Evolutionary conservation across 1,140 invertebrate species (phyloP).

Genomic region (Diachasma alloeum): DNA sequence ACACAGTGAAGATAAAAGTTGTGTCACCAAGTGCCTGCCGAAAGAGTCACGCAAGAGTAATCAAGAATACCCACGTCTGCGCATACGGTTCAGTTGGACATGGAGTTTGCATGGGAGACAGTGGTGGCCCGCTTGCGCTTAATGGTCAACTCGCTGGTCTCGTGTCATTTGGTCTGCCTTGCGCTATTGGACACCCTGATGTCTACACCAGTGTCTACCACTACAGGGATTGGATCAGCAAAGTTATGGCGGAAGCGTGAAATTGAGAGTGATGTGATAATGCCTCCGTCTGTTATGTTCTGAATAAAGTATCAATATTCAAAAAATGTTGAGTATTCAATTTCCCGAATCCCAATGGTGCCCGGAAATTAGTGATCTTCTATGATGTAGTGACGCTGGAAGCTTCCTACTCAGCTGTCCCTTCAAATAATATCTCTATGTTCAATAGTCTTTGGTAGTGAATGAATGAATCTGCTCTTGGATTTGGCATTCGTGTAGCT

Average conservation of each 20-base stretch:
- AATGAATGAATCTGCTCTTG: too few species aligned
- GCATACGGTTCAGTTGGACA: slow-evolving; percentile 1
- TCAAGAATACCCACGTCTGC: slow-evolving; percentile 8
- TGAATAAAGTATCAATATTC: neutral
- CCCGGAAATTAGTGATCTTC: too few species aligned
- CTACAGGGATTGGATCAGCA: slow-evolving; percentile 54
- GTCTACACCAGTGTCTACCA: slow-evolving; percentile 64
- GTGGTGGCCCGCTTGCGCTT: neutral
- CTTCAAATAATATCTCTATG: too few species aligned
- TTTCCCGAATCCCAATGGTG: too few species aligned
- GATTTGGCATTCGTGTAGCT: too few species aligned
- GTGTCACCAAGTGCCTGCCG: slow-evolving; percentile 6
- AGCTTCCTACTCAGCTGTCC: too few species aligned
- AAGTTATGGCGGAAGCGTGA: neutral
- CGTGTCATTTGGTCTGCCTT: slow-evolving; percentile 69
- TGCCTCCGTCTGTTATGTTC: neutral
- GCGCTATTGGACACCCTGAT: slow-evolving; percentile 66
- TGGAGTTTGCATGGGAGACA: slow-evolving; percentile 21
- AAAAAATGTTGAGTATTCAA: too few species aligned
- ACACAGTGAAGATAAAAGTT: neutral
- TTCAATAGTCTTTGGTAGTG: too few species aligned
- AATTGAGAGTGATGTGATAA: neutral
- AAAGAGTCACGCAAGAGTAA: neutral
- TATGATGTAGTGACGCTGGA: too few species aligned
- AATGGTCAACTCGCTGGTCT: slow-evolving; percentile 56